Evolutionary conservation across 2,888 invertebrate species (phyloP).

Genomic region (Eupithecia subfuscata): DNA sequence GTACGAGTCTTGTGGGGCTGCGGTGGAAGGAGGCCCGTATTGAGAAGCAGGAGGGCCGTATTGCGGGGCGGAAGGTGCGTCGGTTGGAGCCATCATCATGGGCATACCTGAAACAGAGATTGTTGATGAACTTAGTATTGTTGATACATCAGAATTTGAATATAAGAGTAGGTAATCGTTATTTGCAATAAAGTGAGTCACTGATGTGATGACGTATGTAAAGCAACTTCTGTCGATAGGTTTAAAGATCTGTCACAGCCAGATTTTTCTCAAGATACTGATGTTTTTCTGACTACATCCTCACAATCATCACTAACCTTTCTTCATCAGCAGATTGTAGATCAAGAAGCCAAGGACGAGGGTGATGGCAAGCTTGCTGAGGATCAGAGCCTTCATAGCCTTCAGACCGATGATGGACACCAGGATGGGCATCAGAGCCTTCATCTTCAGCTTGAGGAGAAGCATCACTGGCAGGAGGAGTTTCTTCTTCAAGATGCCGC

Average conservation of each 20-base stretch:
- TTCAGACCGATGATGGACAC: constrained; percentile 91
- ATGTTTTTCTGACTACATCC: neutral
- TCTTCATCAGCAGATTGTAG: constrained; percentile 89
- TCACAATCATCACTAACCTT: constrained; percentile 74
- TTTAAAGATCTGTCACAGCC: neutral
- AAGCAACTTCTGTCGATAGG: neutral
- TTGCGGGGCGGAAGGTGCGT: constrained; percentile 84
- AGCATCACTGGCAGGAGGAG: constrained; percentile 90
- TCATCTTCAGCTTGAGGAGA: constrained; percentile 92
- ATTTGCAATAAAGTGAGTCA: neutral
- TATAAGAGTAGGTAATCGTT: neutral
- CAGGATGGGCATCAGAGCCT: constrained; percentile 92
- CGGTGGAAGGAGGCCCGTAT: constrained; percentile 78
- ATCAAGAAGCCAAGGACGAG: constrained; percentile 92
- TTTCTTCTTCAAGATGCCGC: constrained; percentile 92
- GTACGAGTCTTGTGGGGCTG: constrained; percentile 88
- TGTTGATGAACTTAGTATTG: neutral
- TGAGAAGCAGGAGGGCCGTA: constrained; percentile 89
- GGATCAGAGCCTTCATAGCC: constrained; percentile 91
- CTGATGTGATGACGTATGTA: neutral
- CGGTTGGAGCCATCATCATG: constrained; percentile 87
- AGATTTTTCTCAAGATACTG: neutral
- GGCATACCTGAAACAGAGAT: constrained; percentile 85
- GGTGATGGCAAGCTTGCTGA: constrained; percentile 92
- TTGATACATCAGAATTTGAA: neutral